Percentiles rank a stretch among this genome's conserved stretches.
Conservation (phyloP, 2,888 invertebrate genomes). For the Eupsilia transversa region DNA sequence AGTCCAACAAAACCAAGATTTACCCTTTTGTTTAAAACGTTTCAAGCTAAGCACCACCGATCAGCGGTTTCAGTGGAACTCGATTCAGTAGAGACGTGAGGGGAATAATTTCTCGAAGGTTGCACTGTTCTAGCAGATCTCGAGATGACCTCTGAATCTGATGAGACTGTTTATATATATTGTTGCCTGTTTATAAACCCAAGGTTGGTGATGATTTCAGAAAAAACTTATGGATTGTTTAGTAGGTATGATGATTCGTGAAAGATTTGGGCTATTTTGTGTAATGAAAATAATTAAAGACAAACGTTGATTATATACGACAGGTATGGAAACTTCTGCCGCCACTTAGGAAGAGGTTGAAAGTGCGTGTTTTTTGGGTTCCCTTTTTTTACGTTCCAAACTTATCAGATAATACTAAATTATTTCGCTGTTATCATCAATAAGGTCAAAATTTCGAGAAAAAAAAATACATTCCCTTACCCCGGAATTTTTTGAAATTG, state of each 20-base stretch:
- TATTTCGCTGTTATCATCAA: too few relatives aligned
- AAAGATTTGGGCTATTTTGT: slow-evolving; percentile 12
- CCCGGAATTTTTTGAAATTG: background rate
- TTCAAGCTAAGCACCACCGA: slow-evolving; percentile 23
- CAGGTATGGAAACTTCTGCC: background rate
- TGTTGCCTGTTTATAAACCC: too few relatives aligned
- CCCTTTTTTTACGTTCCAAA: background rate
- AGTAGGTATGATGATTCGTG: background rate
- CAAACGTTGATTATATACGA: background rate
- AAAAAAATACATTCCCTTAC: too few relatives aligned
- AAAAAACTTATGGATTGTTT: slow-evolving; percentile 1
- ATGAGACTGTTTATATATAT: too few relatives aligned
- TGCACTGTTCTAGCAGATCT: slow-evolving; percentile 13
- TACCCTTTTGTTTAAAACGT: slow-evolving; percentile 27
- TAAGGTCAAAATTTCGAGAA: too few relatives aligned
- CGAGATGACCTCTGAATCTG: slow-evolving; percentile 23
- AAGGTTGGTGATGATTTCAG: slow-evolving; percentile 28
- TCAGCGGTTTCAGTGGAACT: slow-evolving; percentile 28
- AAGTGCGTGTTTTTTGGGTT: too few relatives aligned
- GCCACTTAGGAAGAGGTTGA: background rate
- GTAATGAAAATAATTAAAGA: background rate
- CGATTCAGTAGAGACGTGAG: slow-evolving; percentile 41
- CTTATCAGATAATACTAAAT: too few relatives aligned
- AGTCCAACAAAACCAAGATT: slow-evolving; percentile 7
- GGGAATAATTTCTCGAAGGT: slow-evolving; percentile 38